A percentile compares a stretch with the other conserved stretches of the same genome.
Conservation (phyloP, 2,797 vertebrate species). For the Poliocrania exsul region DNA sequence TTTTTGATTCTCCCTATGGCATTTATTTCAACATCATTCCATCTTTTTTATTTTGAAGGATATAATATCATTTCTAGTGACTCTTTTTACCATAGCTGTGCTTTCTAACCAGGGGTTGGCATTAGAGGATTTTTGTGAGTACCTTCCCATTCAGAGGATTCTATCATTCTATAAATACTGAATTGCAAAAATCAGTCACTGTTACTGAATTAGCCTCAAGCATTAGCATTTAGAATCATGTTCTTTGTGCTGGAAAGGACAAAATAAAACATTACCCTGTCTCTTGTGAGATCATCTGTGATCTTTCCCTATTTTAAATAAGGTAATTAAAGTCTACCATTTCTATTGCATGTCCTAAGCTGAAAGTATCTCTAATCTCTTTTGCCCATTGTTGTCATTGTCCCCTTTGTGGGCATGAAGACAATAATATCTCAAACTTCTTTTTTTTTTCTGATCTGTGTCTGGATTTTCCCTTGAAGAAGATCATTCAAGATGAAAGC, state of each 20-base stretch:
- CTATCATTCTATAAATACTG: neutral
- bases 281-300: neutral
- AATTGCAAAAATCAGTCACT: neutral
- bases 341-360: neutral
- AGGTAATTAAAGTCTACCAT: neutral
- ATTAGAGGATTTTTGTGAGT: neutral
- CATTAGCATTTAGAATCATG: neutral
- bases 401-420: neutral
- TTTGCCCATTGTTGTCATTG: neutral
- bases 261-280: neutral
- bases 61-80: neutral
- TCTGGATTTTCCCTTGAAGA: neutral
- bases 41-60: neutral
- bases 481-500: neutral
- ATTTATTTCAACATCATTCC: neutral
- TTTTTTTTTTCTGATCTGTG: neutral
- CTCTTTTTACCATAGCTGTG: neutral
- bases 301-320: neutral
- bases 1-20: neutral
- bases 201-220: neutral
- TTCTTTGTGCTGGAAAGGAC: neutral
- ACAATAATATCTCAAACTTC: neutral
- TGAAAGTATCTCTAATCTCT: neutral
- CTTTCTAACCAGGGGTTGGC: neutral
- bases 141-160: neutral